phyloP scores from a whole-genome alignment of 2,888 invertebrate genomes.

The Tanaodytes sp. region DNA sequence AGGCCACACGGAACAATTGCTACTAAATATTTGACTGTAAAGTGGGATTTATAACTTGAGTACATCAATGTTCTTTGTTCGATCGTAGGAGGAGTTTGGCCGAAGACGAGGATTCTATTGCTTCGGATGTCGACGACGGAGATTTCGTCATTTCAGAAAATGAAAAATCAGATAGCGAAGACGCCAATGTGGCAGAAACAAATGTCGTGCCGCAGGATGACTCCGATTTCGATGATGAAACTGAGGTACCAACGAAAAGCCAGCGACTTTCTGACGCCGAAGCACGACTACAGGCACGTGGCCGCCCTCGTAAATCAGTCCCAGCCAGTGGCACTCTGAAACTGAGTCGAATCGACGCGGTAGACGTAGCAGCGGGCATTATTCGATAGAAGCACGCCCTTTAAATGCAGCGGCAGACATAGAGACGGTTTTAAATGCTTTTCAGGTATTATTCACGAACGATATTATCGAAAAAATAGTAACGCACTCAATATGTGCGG shows the following conservation, averaged over 20 bases:
- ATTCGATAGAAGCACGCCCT: not conserved
- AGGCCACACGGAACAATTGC: too few species aligned
- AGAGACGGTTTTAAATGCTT: not conserved
- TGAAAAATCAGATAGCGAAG: slow-evolving; percentile 2
- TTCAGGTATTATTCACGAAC: not conserved
- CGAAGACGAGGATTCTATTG: not conserved
- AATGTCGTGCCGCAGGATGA: too few species aligned
- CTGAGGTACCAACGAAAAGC: not conserved
- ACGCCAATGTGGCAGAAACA: not conserved
- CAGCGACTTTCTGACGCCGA: slow-evolving; percentile 1
- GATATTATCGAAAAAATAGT: not conserved
- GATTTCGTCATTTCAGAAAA: slow-evolving; percentile 17
- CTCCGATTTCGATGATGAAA: slow-evolving; percentile 1
- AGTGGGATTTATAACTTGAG: too few species aligned
- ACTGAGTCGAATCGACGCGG: slow-evolving; percentile 10
- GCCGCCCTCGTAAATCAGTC: slow-evolving; percentile 14
- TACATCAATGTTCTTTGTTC: too few species aligned
- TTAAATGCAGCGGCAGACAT: not conserved
- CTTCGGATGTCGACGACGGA: slow-evolving; percentile 15
- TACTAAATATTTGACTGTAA: too few species aligned
- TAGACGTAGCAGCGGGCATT: slow-evolving; percentile 9
- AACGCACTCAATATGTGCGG: not conserved
- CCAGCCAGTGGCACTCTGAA: slow-evolving; percentile 8
- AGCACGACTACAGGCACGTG: not conserved
- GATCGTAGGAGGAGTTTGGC: too few species aligned